Evolutionary conservation across 2,113 vertebrate species (phyloP), one percentile per base, ranked within the genome.

Genomic region (Progne subis): DNA sequence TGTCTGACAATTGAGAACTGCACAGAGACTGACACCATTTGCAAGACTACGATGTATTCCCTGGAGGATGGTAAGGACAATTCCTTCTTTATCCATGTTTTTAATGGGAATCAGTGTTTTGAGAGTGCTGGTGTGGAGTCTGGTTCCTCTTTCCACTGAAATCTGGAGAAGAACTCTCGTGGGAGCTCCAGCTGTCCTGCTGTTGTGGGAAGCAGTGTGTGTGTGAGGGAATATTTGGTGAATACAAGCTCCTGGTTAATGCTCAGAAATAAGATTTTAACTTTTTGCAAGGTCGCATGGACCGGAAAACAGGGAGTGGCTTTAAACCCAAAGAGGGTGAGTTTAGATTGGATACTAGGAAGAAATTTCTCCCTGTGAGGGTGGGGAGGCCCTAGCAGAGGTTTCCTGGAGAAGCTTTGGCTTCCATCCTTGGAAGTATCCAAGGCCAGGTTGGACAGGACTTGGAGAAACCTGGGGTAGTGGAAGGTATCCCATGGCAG

Each of bases 21-120:
- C 56, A 34, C 9, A 1, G 6, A 5, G 28, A 5, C 24, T 2
- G 92, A 96, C 50, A 57, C 14, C n/a, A 90, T 96, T 43, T 97
- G 96, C 94, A 96, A 97, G 90, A 96, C 94, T 1, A 95, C 93
- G 0, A 71, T 90, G 64, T 96, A 97, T 68, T 97, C 96, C 37
- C 11, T 44, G 71, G 95, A 96, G 76, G 92, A 96, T 0, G 94
- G 96, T 97, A 61, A 88, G 76, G 9, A 5, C 9, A 77, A n/a
- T 44, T 26, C 31, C 11, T 75, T 78, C 56, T 86, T 78, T 43
- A 32, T 32, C 46, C 15, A 2, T 32, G 4, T 11, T 81, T 84
- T 44, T 26, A 39, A 12, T 6, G 37, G 1, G 3, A 53, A 28
- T n/a, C 17, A 26, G 20, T 18, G 24, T 57, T 68, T 24, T 2